These are phyloP conservation scores for Naso thynnoides DNA, from an alignment of 2,797 vertebrate genomes.

Conservation along the genomic window DNA sequence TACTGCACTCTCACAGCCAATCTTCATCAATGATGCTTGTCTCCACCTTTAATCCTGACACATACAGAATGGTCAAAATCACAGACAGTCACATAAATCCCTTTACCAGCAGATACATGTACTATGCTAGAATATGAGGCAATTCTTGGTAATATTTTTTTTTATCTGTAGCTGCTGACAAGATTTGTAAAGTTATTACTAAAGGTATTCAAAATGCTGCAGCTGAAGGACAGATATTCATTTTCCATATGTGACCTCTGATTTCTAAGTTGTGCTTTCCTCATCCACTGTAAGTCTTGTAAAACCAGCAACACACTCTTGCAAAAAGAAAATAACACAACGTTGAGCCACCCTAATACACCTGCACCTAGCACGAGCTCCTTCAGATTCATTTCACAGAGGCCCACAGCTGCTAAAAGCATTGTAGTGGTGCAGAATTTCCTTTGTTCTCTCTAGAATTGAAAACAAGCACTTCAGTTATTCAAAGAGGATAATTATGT, in stretches of 20 bases:
- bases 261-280: conserved; percentile 19
- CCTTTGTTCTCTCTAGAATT: background rate
- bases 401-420: background rate
- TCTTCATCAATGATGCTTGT: conserved; percentile 10
- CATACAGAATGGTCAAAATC: background rate
- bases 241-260: conserved; percentile 8
- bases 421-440: background rate
- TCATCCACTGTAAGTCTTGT: background rate
- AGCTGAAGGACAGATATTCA: conserved; percentile 39
- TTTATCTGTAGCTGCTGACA: conserved; percentile 24
- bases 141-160: conserved; percentile 33
- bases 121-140: conserved; percentile 8
- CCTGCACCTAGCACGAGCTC: background rate
- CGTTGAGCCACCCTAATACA: background rate
- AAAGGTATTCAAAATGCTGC: conserved; percentile 11
- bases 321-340: background rate
- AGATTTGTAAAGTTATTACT: conserved; percentile 20
- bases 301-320: background rate
- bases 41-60: background rate
- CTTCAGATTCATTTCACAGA: background rate
- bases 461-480: background rate
- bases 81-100: background rate
- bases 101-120: background rate
- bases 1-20: conserved; percentile 21
- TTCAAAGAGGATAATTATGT: conserved; percentile 18